A percentile compares a stretch with the other conserved stretches of the same genome.
phyloP scores from a whole-genome alignment of 2,797 vertebrate genomes.

The Erethizon dorsatum region DNA sequence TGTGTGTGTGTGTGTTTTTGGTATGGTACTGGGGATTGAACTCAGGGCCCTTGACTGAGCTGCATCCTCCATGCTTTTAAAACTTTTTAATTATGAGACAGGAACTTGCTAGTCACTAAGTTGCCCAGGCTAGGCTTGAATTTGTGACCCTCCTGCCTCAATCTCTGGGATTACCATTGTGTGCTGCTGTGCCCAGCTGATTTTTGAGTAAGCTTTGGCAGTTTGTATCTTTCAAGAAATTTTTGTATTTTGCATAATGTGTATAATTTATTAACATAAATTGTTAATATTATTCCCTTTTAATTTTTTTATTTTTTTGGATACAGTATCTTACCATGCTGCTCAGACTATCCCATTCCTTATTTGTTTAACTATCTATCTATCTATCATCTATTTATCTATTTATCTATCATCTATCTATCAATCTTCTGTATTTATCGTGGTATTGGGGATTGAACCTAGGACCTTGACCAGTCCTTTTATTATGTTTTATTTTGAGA shows the following conservation, averaged over 20 bases:
- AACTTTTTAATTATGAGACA: too few species aligned
- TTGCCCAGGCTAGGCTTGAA: background rate
- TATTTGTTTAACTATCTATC: too few species aligned
- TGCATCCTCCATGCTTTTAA: background rate
- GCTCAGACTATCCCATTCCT: too few species aligned
- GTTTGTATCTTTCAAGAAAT: background rate
- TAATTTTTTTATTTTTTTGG: background rate
- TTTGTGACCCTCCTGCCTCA: background rate
- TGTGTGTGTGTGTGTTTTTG: background rate
- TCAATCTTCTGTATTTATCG: too few species aligned
- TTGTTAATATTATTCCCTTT: background rate
- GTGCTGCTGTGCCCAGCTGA: background rate
- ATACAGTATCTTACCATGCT: too few species aligned
- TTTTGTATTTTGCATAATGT: background rate
- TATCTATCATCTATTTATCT: too few species aligned
- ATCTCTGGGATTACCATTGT: background rate
- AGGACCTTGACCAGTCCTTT: too few species aligned
- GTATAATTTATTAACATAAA: background rate
- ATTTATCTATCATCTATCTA: too few species aligned
- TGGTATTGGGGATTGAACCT: too few species aligned
- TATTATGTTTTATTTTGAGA: too few species aligned
- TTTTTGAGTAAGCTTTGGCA: background rate
- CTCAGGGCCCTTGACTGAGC: background rate
- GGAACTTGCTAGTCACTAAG: background rate
- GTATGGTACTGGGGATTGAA: background rate